phyloP scores from a whole-genome alignment of 2,113 vertebrate species.

The Pygoscelis antarcticus region DNA sequence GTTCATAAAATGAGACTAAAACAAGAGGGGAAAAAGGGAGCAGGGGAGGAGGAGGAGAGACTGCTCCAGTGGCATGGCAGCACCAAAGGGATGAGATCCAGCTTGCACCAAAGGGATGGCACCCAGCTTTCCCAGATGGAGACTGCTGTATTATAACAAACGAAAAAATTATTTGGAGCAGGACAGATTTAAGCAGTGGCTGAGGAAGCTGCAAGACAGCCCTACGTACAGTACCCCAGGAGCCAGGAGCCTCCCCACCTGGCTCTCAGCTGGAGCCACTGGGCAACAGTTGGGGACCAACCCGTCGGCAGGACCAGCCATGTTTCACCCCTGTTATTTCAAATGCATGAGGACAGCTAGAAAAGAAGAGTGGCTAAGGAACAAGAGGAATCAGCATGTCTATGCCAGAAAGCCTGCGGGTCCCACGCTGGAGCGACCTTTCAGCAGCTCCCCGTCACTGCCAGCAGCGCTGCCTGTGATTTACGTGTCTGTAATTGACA shows the following conservation, averaged over 20 bases:
- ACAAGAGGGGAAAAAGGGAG: background rate
- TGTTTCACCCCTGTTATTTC: background rate
- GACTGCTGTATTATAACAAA: background rate
- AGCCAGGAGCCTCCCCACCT: background rate
- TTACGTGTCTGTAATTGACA: background rate
- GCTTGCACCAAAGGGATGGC: background rate
- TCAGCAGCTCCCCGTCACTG: background rate
- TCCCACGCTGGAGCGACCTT: background rate
- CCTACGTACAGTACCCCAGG: background rate
- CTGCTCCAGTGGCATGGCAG: accelerated
- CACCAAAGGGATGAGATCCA: background rate
- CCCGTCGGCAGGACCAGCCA: background rate
- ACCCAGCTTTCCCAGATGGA: background rate
- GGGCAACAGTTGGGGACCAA: background rate
- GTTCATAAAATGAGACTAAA: background rate
- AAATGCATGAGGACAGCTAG: background rate
- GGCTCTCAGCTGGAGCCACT: background rate
- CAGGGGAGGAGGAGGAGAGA: background rate
- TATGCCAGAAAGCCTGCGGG: background rate
- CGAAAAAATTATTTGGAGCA: background rate
- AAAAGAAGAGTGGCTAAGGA: background rate
- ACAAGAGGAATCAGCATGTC: background rate
- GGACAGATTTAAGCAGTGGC: background rate
- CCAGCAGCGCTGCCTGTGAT: background rate
- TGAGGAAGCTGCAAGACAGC: background rate